Evolutionary conservation across 2,797 vertebrate genomes (phyloP), one percentile per base, ranked within the genome.

Genomic region (Anguilla pacifica): DNA sequence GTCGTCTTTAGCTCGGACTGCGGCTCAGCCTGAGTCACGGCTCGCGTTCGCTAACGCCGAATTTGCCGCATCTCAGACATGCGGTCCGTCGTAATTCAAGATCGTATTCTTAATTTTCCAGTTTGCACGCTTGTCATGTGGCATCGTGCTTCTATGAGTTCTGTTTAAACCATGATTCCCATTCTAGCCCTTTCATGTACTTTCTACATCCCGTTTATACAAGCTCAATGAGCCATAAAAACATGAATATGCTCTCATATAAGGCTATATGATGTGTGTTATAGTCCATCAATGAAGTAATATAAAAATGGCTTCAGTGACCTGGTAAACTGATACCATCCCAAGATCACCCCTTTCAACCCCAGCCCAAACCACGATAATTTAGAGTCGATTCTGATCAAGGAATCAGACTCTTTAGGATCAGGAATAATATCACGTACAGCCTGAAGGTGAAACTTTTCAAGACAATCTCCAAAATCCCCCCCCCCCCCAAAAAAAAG

Each of bases 21-120:
- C 67, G 55, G 74, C 88, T 90, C 83, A 90, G 90, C 90, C 91
- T 91, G 88, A 90, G 86, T 89, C 86, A 92, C 86, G 83, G 83
- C 90, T 70, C 85, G 90, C 84, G 83, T 89, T 77, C 86, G 61
- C 82, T 79, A 31, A 85, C 59, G 25, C 2, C 89, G 83, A 87
- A 74, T 87, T 59, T 87, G 15, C 72, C 46, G 6, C 53, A 59
- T 46, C 43, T 64, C 57, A 85, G 19, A 39, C 31, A 28, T 28
- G 28, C 19, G 57, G 61, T 43, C 15, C 67, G 83, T 59, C 31
- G 53, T 79, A 49, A 85, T 79, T 85, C 35, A 61, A 31, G 53
- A 10, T 35, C 67, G 11, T 77, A 7, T 15, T 22, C 5, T 2
- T 35, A 0, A 0, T 59, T 46, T 86, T 25, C 28, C 22, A 49